A percentile compares a stretch with the other conserved stretches of the same genome.
phyloP scores from a whole-genome alignment of 2,797 vertebrate species.

The Limnodromus scolopaceus region DNA sequence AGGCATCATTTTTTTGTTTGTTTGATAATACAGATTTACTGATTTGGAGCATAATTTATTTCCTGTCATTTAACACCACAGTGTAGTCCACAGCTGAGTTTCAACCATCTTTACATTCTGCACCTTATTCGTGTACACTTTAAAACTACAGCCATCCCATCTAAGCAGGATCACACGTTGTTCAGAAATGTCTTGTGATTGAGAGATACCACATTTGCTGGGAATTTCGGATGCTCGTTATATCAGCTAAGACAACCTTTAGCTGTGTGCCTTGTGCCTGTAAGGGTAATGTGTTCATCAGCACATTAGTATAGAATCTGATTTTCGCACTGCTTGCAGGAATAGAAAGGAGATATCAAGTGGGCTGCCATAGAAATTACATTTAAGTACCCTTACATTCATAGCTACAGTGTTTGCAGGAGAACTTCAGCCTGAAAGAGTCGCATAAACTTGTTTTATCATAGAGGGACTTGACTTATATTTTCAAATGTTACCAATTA shows the following conservation, averaged over 20 bases:
- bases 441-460: background rate
- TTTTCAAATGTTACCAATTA: background rate
- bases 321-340: background rate
- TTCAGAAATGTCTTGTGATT: slow-evolving; percentile 41
- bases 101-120: background rate
- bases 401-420: background rate
- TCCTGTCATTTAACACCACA: background rate
- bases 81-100: background rate
- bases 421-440: background rate
- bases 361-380: background rate
- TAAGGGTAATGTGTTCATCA: background rate
- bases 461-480: background rate
- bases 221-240: background rate
- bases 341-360: background rate
- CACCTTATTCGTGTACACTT: background rate
- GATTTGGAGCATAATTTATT: background rate
- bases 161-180: background rate
- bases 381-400: background rate
- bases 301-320: background rate
- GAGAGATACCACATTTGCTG: background rate
- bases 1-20: background rate
- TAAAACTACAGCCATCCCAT: background rate
- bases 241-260: background rate
- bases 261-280: background rate
- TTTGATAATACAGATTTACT: slow-evolving; percentile 10